Base-by-base conservation (phyloP, 2,888 invertebrate genomes). In the Rotaria magnacalcarata region DNA sequence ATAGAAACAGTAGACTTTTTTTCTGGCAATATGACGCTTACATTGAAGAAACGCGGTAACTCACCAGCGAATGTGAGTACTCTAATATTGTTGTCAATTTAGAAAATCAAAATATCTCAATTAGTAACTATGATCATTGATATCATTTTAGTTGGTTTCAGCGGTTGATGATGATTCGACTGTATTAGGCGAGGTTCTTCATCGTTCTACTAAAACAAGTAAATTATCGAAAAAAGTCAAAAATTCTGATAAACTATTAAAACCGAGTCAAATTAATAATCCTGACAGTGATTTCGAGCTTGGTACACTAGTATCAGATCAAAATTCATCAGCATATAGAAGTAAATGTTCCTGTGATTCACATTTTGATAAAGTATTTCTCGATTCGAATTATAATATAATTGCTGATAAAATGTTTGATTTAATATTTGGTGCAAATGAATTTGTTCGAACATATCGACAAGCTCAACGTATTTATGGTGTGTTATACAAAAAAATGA, bases 391-490 rank as follows among this genome's bases (percentile, higher is more conserved):
- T 80, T 80, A 80, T 80, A 16, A 47, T 1, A 11, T 80, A 47
- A 47, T 47, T 47, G 47, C n/a, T 11, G 47, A 80, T n/a, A 47
- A 80, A 47, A 47, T 80, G n/a, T 80, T 80, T 80, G 80, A 80
- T 80, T 47, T 80, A 43, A 47, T 80, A 80, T 80, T 80, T 80
- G 80, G 80, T 11, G 3, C 3, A 0, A 80, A 80, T 80, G 80
- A 80, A 80, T 80, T 80, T n/a, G 24, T 80, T 47, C 80, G 47
- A 80, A 47, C 80, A n/a, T 47, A 80, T 80, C 7, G 80, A 47
- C 21, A 47, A 47, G 43, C 80, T 10, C 80, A 80, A 80, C 41
- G 34, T n/a, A 80, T 80, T 11, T 80, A 24, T n/a, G 80, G 80
- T 80, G 1, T n/a, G 47, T n/a, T 24, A 47, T 2, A 10, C n/a